A percentile compares a stretch with the other conserved stretches of the same genome.
These are phyloP conservation scores for Taphrorychus bicolor DNA, from an alignment of 2,888 invertebrate species.

Conservation along the genomic window DNA sequence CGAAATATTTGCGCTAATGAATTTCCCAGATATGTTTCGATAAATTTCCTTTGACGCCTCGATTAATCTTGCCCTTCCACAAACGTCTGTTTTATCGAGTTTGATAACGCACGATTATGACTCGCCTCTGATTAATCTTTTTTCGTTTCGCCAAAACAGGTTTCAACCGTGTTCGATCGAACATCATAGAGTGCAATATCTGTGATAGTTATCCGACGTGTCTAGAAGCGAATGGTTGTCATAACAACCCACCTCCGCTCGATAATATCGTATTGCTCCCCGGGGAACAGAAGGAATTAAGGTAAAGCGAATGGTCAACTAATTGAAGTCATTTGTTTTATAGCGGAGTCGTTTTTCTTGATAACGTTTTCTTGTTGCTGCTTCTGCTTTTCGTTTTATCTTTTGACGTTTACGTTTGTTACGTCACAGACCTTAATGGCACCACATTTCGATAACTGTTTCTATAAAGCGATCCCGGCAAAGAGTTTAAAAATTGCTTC, in stretches of 20 bases:
- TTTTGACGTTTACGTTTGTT: conserved; percentile 2
- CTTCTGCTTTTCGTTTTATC: conserved; percentile 5
- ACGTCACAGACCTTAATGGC: neutral
- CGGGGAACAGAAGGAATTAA: conserved; percentile 48
- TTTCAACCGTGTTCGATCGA: neutral
- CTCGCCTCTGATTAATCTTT: neutral
- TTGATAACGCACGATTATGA: conserved; percentile 10
- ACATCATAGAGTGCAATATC: neutral
- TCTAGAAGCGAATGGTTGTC: conserved; percentile 22
- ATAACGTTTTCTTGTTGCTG: conserved; percentile 44
- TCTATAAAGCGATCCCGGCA: neutral
- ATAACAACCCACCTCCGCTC: conserved; percentile 35
- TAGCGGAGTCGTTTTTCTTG: conserved; percentile 45
- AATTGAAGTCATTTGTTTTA: conserved; percentile 56
- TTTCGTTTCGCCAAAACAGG: neutral
- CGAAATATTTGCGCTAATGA: conserved; percentile 25
- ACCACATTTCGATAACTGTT: no score
- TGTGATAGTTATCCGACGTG: neutral
- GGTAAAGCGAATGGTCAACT: conserved; percentile 56
- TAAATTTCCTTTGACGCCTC: conserved; percentile 27
- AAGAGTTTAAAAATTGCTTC: neutral
- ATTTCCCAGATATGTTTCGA: conserved; percentile 31
- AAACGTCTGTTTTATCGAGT: conserved; percentile 9
- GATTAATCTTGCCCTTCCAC: conserved; percentile 26
- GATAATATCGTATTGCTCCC: conserved; percentile 36